phyloP scores from a whole-genome alignment of 2,888 invertebrate species.

The Temnothorax ravouxi region DNA sequence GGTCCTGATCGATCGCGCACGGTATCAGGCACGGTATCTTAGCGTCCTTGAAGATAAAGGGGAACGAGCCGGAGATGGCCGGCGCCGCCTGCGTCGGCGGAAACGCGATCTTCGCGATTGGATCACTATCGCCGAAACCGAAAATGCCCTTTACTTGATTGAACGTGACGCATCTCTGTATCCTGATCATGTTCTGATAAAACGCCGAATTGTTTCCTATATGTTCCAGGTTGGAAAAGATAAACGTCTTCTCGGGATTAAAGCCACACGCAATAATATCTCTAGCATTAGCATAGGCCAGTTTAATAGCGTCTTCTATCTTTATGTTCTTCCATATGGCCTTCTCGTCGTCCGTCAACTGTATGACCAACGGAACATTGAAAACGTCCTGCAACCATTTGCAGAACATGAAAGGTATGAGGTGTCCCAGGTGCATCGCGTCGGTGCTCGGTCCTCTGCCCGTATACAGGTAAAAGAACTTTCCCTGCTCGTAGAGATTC shows the following conservation, averaged over 20 bases:
- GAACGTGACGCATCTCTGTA: constrained; percentile 98
- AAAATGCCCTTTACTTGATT: constrained; percentile 99
- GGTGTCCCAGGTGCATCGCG: constrained; percentile 98
- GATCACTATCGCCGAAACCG: constrained; percentile 98
- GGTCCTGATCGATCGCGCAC: constrained; percentile 99
- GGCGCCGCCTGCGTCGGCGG: constrained; percentile 99
- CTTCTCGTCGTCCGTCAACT: constrained; percentile 99
- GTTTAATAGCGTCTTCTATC: constrained; percentile 94
- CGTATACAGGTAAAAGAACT: constrained; percentile 98
- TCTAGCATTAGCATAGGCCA: constrained; percentile 97
- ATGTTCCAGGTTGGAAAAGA: constrained; percentile 97
- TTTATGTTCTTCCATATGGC: constrained; percentile 98
- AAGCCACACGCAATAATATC: constrained; percentile 99
- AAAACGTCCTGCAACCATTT: constrained; percentile 99
- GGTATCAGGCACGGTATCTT: constrained; percentile 96
- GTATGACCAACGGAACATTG: constrained; percentile 97
- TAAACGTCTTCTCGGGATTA: constrained; percentile 97
- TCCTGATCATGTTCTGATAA: constrained; percentile 96
- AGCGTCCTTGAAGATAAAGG: constrained; percentile 94
- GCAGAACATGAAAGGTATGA: constrained; percentile 97
- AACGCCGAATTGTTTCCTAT: constrained; percentile 95
- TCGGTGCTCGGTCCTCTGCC: constrained; percentile 98
- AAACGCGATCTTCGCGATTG: constrained; percentile 98
- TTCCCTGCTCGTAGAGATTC: constrained; percentile 94
- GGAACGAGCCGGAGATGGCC: constrained; percentile 95